Base-by-base conservation (phyloP, 2,113 vertebrate genomes). In the Erpornis zantholeuca region DNA sequence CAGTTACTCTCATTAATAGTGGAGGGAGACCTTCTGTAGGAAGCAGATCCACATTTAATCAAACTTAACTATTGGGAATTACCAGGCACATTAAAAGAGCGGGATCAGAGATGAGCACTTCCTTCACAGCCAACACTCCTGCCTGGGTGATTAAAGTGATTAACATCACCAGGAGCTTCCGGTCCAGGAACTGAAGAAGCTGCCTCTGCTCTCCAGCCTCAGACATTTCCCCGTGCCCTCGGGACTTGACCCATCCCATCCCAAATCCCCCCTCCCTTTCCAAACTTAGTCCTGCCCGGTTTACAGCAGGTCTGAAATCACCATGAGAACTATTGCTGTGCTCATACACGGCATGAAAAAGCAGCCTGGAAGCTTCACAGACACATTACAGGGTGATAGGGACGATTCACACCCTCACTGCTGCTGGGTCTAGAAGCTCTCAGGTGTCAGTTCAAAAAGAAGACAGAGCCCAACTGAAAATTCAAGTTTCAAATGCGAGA, bases 381-480 rank as follows among this genome's bases (percentile, higher is more conserved):
- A 1, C 14, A 20, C 7, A 2, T 42, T 12, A 7, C 11, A 4
- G 1, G 6, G 28, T 1, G 1, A 22, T 0, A 31, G n/a, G 15
- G 40, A 65, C 4, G 2, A 33, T n/a, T 88, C 76, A 64, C 86
- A 71, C 27, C 35, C 70, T 71, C 40, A 5, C 53, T 42, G 61
- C 45, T 72, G 33, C 75, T 45, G 27, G 5, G 21, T 36, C 22
- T 4, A 28, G 49, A 16, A 89, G 68, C 10, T 36, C 71, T 70
- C 35, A 9, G 53, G 14, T 14, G 15, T 17, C 36, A n/a, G 4
- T 5, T 65, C 20, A 33, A 56, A 56, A 38, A 86, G 42, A 44
- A 47, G 35, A 25, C 3, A 2, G 4, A 86, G 9, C 18, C 29
- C 47, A 60, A 47, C 33, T 10, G 45, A 91, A 90, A 95, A 90